Evolutionary conservation across 2,888 invertebrate species (phyloP).

Genomic region (Rhamnusium bicolor): DNA sequence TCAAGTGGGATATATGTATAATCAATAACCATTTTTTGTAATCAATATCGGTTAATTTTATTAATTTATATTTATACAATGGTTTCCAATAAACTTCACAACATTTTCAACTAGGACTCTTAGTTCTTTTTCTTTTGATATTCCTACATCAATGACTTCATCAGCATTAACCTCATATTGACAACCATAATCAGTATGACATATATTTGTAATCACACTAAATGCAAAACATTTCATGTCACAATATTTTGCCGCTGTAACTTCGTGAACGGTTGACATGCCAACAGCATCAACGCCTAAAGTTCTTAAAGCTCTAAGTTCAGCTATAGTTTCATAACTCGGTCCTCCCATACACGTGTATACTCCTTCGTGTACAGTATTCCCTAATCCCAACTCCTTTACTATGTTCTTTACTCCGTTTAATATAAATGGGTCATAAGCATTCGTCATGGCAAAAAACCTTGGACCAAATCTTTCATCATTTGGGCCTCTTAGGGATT

Average conservation of each 20-base stretch:
- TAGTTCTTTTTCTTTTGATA: conserved; percentile 77
- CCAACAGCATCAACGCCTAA: conserved; percentile 91
- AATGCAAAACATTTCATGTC: conserved; percentile 92
- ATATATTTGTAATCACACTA: conserved; percentile 94
- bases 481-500: conserved; percentile 92
- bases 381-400: conserved; percentile 79
- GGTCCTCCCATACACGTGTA: conserved; percentile 97
- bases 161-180: conserved; percentile 82
- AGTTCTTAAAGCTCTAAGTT: conserved; percentile 85
- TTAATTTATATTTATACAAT: neutral
- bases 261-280: conserved; percentile 83
- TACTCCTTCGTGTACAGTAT: conserved; percentile 89
- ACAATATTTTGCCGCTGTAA: conserved; percentile 92
- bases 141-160: conserved; percentile 88
- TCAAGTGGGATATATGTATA: too few relatives aligned
- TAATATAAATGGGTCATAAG: conserved; percentile 83
- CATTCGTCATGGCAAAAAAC: conserved; percentile 90
- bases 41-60: too few relatives aligned
- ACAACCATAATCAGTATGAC: conserved; percentile 84
- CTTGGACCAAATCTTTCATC: conserved; percentile 92
- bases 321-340: conserved; percentile 94
- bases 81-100: conserved; percentile 69
- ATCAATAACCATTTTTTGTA: too few relatives aligned
- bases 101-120: conserved; percentile 79
- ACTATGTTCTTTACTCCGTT: conserved; percentile 78